Percentiles rank a stretch among this genome's conserved stretches.
Evolutionary conservation across 2,888 invertebrate genomes (phyloP).

Genomic region (Cephus runcator): DNA sequence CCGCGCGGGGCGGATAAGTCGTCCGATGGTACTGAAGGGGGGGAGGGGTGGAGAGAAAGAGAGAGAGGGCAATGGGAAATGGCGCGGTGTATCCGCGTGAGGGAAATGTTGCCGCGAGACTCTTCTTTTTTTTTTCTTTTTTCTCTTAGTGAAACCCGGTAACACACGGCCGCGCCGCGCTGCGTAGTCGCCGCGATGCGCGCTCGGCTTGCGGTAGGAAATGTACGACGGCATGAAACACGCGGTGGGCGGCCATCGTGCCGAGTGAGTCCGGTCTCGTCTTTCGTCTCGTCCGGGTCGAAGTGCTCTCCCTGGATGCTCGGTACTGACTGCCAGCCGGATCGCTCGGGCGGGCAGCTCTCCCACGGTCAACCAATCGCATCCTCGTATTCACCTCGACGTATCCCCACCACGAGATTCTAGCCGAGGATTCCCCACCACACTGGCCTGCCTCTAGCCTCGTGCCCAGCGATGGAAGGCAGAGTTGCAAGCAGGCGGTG

Average conservation of each 20-base stretch:
- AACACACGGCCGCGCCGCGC: conserved; percentile 24
- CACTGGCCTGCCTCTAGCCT: conserved; percentile 40
- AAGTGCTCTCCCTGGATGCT: conserved; percentile 56
- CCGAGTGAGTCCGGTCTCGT: conserved; percentile 21
- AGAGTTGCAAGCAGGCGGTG: conserved; percentile 33
- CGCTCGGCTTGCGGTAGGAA: conserved; percentile 32
- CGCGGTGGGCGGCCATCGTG: conserved; percentile 57
- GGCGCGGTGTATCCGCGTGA: background rate
- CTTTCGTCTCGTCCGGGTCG: conserved; percentile 34
- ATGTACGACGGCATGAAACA: conserved; percentile 36
- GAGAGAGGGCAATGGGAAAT: background rate
- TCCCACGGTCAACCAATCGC: conserved; percentile 63
- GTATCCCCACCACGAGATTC: conserved; percentile 45
- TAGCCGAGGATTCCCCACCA: conserved; percentile 29
- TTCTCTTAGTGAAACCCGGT: conserved; percentile 10
- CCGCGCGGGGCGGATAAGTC: background rate
- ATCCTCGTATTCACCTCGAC: conserved; percentile 50
- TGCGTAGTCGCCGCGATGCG: conserved; percentile 12
- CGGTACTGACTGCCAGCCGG: conserved; percentile 58
- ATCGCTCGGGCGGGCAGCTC: conserved; percentile 63
- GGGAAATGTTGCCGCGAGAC: background rate
- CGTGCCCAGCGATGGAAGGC: conserved; percentile 59
- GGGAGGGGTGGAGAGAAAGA: background rate
- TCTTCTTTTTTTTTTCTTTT: conserved; percentile 12
- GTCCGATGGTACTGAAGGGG: background rate